Evolutionary conservation across 2,888 invertebrate genomes (phyloP), one percentile per base, ranked within the genome.

Genomic region (Elaeidobius kamerunicus): DNA sequence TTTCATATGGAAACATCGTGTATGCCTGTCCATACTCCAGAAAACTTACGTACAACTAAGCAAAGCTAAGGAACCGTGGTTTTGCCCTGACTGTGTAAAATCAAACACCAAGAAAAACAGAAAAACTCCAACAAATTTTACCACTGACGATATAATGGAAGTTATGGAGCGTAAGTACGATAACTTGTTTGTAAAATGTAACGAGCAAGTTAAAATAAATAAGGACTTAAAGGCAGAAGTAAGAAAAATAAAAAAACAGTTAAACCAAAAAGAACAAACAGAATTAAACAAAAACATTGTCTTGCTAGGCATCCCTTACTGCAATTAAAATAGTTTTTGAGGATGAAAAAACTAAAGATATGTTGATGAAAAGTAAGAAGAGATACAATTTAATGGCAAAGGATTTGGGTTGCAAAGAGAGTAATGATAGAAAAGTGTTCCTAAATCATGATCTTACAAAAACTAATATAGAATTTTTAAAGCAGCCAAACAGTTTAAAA

Each of bases 251-350:
- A 43, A 43, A 7, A 43, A 30, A 5, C 43, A 43, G 16, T 20
- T 43, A n/a, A 43, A 43, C 16, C 28, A 43, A 12, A 43, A 18
- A 16, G 43, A 42, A 42, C 42, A 42, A 27, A 42, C 23, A 3
- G 23, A 42, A 15, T 17, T 42, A n/a, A 42, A 15, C 16, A 44
- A 44, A 4, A 44, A 44, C n/a, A 19, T 44, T 19, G 27, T 19
- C 19, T 12, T 30, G 30, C 11, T 30, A 30, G 30, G 39, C 14
- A 39, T 39, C 12, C 41, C 41, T 15, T 41, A 28, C 23, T 23
- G 12, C 15, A 35, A 35, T 40, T 14, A 40, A 40, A 17, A 14
- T 40, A 9, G 23, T 23, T 2, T 20, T 40, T 40, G 19, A 40
- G 14, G 23, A 40, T 5, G 19, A 6, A 23, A 12, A 40, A n/a